phyloP scores from a whole-genome alignment of 2,113 vertebrate genomes.

The Conger conger region DNA sequence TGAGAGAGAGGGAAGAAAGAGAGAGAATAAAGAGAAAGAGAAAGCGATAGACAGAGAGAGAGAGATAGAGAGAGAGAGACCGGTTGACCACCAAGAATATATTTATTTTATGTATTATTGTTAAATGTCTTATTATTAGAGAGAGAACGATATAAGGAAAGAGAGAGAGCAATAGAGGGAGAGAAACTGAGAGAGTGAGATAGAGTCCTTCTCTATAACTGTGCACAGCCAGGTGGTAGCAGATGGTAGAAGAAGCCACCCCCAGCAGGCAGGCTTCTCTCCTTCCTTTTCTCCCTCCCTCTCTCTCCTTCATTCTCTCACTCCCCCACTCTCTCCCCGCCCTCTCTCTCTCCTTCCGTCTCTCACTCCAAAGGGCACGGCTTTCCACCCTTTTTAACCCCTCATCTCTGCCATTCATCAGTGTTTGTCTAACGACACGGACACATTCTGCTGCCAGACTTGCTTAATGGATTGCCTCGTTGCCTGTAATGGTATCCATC shows the following conservation, averaged over 20 bases:
- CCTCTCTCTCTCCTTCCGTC: not conserved
- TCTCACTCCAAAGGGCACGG: conserved; percentile 5
- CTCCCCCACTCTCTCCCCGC: conserved; percentile 21
- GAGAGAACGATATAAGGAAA: no score
- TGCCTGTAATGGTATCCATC: not conserved
- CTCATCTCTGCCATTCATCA: not conserved
- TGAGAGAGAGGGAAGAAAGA: not conserved
- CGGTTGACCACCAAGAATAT: no score
- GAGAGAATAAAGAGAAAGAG: no score
- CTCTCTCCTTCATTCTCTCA: not conserved
- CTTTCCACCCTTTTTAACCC: not conserved
- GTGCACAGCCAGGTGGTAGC: not conserved
- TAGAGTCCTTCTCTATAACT: not conserved
- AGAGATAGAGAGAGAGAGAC: no score
- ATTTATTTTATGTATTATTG: no score
- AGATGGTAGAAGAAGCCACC: conserved; percentile 10
- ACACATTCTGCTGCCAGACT: no score
- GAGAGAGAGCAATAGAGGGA: no score
- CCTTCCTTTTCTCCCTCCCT: conserved; percentile 21
- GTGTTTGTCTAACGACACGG: not conserved
- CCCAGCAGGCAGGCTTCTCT: not conserved
- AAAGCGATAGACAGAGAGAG: no score
- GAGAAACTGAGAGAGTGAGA: no score
- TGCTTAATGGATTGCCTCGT: not conserved
- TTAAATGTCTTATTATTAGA: no score